phyloP scores from a whole-genome alignment of 1,140 invertebrate species.

The Diploscapter pachys region DNA sequence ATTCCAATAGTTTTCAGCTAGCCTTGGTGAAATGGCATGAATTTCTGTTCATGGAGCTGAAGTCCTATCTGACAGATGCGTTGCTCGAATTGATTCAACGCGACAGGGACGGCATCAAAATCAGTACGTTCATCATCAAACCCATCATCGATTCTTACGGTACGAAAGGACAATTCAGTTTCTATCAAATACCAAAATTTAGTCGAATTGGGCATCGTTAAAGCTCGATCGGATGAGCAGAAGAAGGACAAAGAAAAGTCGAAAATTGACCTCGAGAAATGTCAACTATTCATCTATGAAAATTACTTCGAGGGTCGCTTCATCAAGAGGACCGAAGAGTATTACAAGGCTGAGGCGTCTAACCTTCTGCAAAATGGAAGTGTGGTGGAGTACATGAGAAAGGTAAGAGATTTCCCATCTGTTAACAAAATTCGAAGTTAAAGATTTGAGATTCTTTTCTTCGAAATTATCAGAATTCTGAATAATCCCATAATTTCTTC shows the following conservation, averaged over 20 bases:
- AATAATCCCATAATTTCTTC: no score
- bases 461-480: no score
- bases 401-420: slow-evolving; percentile 65
- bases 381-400: slow-evolving; percentile 98
- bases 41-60: slow-evolving; percentile 84
- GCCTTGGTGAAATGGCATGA: slow-evolving; percentile 96
- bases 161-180: no score
- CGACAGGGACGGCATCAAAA: slow-evolving; percentile 90
- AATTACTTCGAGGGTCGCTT: slow-evolving; percentile 86
- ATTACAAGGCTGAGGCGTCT: slow-evolving; percentile 87
- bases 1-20: slow-evolving; percentile 59
- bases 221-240: not conserved
- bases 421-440: no score
- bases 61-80: slow-evolving; percentile 88
- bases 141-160: slow-evolving; percentile 71
- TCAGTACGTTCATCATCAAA: slow-evolving; percentile 82
- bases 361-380: slow-evolving; percentile 85
- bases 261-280: not conserved
- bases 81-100: slow-evolving; percentile 91
- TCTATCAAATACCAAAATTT: not conserved
- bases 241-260: not conserved
- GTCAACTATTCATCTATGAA: slow-evolving; percentile 26
- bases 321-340: slow-evolving; percentile 88
- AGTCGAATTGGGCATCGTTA: slow-evolving; percentile 61
- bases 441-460: no score